Base-by-base conservation (phyloP, 2,113 vertebrate species). In the Perca schrenkii region DNA sequence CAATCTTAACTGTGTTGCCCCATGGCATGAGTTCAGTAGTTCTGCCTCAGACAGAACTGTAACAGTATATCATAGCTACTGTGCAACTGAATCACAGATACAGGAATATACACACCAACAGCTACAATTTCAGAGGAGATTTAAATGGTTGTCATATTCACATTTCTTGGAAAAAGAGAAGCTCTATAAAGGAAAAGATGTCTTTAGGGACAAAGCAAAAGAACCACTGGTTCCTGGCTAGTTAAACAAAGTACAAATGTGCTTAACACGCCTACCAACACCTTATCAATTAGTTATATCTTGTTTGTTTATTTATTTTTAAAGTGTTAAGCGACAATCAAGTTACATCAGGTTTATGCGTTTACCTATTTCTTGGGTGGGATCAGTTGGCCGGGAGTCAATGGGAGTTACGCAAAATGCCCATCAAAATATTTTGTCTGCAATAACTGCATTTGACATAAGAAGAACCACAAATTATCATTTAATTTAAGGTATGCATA, bases 1-100 rank as follows among this genome's bases (percentile, higher is more conserved):
- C 47, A 79, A 60, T 70, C 22, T 50, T 14, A 58, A 58, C 7
- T 40, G 11, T 56, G 16, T 82, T 63, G 21, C 74, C 25, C 21
- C 22, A 14, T 13, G 3, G 54, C 74, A 64, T 5, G 3, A 63
- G 25, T 56, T 56, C 40, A 53, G 31, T 13, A 70, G 22, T 71
- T 77, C 31, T 62, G 22, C 36, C 15, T 40, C 17, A 56, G 65
- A 74, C 34, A 36, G 34, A 21, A 64, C 0, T 49, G 22, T 50
- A 70, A 80, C 16, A 69, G 40, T 50, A 67, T 43, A 40, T 74
- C 21, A 22, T 34, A 22, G 7, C 4, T 66, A 14, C 4, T 25
- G 8, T 12, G 11, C 36, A 4, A 57, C 14, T 83, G 28, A 69
- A 43, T 74, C 21, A 75, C 53, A 47, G 19, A 75, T 57, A 28